Percentiles rank a stretch among this genome's conserved stretches.
Evolutionary conservation across 1,140 invertebrate genomes (phyloP).

Genomic region (Drosophila pallidifrons): DNA sequence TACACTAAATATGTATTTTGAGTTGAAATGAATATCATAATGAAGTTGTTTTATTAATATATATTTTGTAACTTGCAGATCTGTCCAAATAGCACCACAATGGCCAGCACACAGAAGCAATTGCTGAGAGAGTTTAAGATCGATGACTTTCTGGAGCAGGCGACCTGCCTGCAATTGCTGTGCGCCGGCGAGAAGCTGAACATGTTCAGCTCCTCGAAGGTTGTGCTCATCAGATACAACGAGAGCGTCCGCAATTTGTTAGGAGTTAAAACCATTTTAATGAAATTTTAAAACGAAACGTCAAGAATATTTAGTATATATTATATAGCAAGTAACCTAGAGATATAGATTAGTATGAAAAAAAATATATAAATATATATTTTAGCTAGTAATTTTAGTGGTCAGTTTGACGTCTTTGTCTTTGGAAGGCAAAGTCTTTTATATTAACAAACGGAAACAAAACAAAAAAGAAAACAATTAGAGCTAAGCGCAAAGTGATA

Average conservation of each 20-base stretch:
- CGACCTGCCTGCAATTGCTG: constrained; percentile 91
- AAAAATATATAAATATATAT: constrained; percentile 42
- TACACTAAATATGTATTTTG: neutral
- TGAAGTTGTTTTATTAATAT: neutral
- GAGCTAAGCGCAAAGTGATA: constrained; percentile 83
- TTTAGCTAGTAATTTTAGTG: constrained; percentile 65
- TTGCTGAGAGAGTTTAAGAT: constrained; percentile 90
- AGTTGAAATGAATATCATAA: too few relatives aligned
- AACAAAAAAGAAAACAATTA: constrained; percentile 53
- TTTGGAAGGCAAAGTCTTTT: constrained; percentile 75
- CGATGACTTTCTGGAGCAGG: constrained; percentile 91
- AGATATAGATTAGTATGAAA: constrained; percentile 42
- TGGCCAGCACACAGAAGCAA: constrained; percentile 86
- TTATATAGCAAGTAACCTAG: constrained; percentile 56
- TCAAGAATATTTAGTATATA: constrained; percentile 17
- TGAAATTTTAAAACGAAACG: constrained; percentile 77
- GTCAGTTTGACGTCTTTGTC: constrained; percentile 66
- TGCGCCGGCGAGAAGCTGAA: constrained; percentile 92
- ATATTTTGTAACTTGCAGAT: constrained; percentile 40
- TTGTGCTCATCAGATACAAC: constrained; percentile 92
- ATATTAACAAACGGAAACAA: constrained; percentile 26
- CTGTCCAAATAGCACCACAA: constrained; percentile 75
- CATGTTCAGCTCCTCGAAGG: constrained; percentile 90
- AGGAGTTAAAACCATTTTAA: constrained; percentile 84
- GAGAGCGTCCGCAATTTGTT: constrained; percentile 88